Conservation (phyloP, 1,140 invertebrate genomes). For the Anthonomus grandis region DNA sequence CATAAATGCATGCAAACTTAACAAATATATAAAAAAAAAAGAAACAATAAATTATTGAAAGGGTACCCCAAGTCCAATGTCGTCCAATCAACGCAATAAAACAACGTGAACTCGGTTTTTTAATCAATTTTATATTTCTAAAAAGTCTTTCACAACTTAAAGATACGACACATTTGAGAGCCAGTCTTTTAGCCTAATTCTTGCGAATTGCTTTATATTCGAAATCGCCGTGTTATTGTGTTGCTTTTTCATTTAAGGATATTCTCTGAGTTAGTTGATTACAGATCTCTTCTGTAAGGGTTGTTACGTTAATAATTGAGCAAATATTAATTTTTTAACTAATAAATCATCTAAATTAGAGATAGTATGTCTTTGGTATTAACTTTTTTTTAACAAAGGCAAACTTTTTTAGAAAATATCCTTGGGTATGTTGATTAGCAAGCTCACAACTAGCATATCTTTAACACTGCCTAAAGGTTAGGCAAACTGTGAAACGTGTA, state of each 20-base stretch:
- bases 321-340: too few relatives aligned
- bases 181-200: conserved; percentile 40
- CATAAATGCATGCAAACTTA: not conserved
- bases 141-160: conserved; percentile 45
- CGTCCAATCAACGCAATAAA: conserved; percentile 29
- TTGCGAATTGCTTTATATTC: conserved; percentile 23
- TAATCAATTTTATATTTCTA: conserved; percentile 47
- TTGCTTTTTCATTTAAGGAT: conserved; percentile 14
- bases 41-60: conserved; percentile 29
- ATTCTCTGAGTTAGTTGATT: too few relatives aligned
- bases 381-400: not conserved
- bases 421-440: conserved; percentile 30
- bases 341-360: too few relatives aligned
- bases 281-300: too few relatives aligned
- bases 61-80: conserved; percentile 29
- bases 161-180: conserved; percentile 46
- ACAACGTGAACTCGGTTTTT: conserved; percentile 36
- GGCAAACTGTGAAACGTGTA: not conserved
- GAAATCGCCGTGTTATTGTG: conserved; percentile 14
- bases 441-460: conserved; percentile 39
- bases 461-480: conserved; percentile 14
- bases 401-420: conserved; percentile 15
- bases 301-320: too few relatives aligned
- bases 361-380: too few relatives aligned
- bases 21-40: conserved; percentile 10